Evolutionary conservation across 2,797 vertebrate genomes (phyloP).

Genomic region (Moxostoma hubbsi): DNA sequence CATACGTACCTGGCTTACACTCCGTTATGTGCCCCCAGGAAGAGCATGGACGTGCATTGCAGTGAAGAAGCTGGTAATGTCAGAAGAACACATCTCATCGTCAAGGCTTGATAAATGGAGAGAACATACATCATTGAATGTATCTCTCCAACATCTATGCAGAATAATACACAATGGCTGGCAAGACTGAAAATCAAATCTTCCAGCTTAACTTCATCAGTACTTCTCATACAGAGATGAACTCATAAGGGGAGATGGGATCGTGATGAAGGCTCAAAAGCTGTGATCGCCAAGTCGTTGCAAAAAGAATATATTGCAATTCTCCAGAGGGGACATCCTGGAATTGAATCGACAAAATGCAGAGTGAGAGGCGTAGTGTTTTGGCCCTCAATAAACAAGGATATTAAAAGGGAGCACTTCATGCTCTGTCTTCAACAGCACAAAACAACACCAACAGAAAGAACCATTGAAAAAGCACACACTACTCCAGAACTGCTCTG

Average conservation of each 20-base stretch:
- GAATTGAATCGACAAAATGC: background rate
- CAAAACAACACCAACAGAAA: slow-evolving; percentile 40
- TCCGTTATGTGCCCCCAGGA: background rate
- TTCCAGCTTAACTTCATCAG: background rate
- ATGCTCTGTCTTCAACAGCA: background rate
- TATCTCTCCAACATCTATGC: too few species aligned
- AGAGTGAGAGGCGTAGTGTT: background rate
- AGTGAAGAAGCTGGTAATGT: background rate
- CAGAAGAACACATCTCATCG: too few species aligned
- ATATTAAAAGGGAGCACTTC: background rate
- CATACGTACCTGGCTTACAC: background rate
- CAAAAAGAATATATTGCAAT: background rate
- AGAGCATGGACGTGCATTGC: background rate
- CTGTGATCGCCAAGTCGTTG: background rate
- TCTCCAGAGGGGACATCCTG: background rate
- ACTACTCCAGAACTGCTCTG: background rate
- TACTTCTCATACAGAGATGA: background rate
- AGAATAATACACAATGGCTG: too few species aligned
- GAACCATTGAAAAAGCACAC: slow-evolving; percentile 11
- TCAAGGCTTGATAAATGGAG: too few species aligned
- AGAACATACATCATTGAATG: too few species aligned
- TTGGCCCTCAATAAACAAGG: background rate
- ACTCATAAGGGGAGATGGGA: background rate
- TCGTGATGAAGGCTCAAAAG: slow-evolving; percentile 2
- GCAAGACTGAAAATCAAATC: too few species aligned